Conservation (phyloP, 2,113 vertebrate species). For the Tichodroma muraria region DNA sequence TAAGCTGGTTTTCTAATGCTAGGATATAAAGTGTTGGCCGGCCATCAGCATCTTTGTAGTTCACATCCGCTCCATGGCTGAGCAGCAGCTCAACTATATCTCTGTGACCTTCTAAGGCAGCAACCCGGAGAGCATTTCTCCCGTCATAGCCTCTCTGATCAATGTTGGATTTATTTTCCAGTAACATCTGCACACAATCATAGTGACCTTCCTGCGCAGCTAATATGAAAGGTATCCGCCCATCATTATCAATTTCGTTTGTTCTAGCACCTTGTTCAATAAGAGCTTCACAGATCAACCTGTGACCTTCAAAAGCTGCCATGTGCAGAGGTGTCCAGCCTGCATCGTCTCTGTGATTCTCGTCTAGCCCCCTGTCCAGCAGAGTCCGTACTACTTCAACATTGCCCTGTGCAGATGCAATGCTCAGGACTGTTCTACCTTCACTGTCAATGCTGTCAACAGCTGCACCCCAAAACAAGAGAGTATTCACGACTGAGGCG, state of each 20-base stretch:
- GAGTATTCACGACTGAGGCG: conserved; percentile 90
- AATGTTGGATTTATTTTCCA: conserved; percentile 90
- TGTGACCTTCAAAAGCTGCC: conserved; percentile 95
- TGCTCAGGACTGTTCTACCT: conserved; percentile 94
- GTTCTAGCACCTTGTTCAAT: conserved; percentile 96
- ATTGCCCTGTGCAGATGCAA: conserved; percentile 94
- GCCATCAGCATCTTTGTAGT: conserved; percentile 93
- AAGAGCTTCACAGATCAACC: conserved; percentile 92
- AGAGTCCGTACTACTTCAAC: conserved; percentile 97
- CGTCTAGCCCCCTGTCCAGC: conserved; percentile 95
- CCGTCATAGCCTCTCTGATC: conserved; percentile 96
- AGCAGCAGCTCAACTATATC: conserved; percentile 92
- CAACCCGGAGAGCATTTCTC: conserved; percentile 89
- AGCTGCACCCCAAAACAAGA: conserved; percentile 96
- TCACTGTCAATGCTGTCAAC: conserved; percentile 97
- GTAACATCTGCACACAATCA: conserved; percentile 89
- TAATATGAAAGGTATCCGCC: conserved; percentile 89
- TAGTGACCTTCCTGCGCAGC: conserved; percentile 96
- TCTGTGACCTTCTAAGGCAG: conserved; percentile 90
- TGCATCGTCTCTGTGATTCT: conserved; percentile 94
- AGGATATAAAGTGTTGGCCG: conserved; percentile 95
- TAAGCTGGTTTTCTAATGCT: conserved; percentile 93
- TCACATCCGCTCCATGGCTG: conserved; percentile 87
- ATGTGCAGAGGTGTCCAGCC: conserved; percentile 98
- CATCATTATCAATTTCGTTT: conserved; percentile 94